Conservation (phyloP, 2,888 invertebrate species). For the Melanotus villosus region DNA sequence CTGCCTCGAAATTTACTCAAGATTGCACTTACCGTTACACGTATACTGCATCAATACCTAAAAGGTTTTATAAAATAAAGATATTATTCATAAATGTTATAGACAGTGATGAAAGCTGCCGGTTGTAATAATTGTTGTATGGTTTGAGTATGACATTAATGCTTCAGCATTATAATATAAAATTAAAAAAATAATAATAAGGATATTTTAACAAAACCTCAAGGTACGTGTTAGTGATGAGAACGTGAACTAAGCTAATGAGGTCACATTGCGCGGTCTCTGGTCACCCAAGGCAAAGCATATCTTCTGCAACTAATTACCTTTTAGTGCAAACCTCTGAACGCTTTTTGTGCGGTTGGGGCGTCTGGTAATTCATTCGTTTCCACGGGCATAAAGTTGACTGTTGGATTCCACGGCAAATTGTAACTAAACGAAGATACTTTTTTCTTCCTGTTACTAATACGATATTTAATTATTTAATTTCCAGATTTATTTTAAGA, state of each 20-base stretch:
- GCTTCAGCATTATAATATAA: no score
- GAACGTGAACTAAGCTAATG: conserved; percentile 42
- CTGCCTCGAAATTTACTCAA: no score
- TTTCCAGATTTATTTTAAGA: background rate
- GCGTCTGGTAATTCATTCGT: conserved; percentile 40
- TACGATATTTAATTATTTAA: conserved; percentile 16
- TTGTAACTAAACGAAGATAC: conserved; percentile 20
- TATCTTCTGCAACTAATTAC: conserved; percentile 44
- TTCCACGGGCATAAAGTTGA: conserved; percentile 37
- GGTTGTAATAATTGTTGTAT: no score
- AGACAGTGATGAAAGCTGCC: no score
- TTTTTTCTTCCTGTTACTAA: conserved; percentile 37
- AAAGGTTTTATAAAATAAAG: no score
- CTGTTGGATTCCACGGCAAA: conserved; percentile 30
- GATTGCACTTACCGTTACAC: no score
- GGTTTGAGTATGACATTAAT: no score
- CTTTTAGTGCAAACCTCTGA: conserved; percentile 45
- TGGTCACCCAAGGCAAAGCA: conserved; percentile 43
- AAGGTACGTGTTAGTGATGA: conserved; percentile 22
- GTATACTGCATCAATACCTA: no score
- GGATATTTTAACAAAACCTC: conserved; percentile 18
- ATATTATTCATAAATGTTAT: no score
- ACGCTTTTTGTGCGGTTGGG: conserved; percentile 42
- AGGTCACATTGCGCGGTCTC: conserved; percentile 43
- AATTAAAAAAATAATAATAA: no score